Percentiles rank a stretch among this genome's conserved stretches.
phyloP scores from a whole-genome alignment of 2,113 vertebrate species.

The Oncorhynchus masou region DNA sequence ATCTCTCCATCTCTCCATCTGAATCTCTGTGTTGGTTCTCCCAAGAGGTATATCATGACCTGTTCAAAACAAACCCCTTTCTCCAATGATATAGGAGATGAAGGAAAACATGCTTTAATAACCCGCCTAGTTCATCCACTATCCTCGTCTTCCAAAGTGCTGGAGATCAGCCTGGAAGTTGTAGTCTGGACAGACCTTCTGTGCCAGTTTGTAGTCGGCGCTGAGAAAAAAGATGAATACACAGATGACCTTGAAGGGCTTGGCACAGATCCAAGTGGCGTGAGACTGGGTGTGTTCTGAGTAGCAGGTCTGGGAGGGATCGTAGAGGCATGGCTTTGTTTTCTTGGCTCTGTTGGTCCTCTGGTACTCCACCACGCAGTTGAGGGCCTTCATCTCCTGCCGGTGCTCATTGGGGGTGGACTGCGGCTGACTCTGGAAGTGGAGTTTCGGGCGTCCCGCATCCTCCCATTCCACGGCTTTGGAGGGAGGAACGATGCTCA shows the following conservation, averaged over 20 bases:
- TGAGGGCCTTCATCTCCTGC: conserved; percentile 64
- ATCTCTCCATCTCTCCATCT: neutral
- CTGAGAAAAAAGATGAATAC: conserved; percentile 78
- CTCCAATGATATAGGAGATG: too few species aligned
- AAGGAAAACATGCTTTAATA: neutral
- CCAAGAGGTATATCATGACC: too few species aligned
- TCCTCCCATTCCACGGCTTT: conserved; percentile 70
- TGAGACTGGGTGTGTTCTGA: conserved; percentile 77
- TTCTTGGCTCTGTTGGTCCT: conserved; percentile 76
- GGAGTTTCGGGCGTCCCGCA: conserved; percentile 41
- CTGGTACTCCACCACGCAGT: conserved; percentile 76
- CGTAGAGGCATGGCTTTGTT: conserved; percentile 74
- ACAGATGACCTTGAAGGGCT: conserved; percentile 79
- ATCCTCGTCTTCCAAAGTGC: conserved; percentile 57
- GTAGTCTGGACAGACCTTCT: conserved; percentile 78
- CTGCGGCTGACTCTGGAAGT: conserved; percentile 41
- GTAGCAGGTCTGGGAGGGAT: conserved; percentile 72
- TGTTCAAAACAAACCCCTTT: too few species aligned
- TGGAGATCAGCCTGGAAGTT: conserved; percentile 71
- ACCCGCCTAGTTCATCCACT: neutral
- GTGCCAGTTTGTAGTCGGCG: conserved; percentile 76
- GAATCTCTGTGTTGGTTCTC: too few species aligned
- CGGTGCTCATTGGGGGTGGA: conserved; percentile 51
- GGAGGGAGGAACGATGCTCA: conserved; percentile 76
- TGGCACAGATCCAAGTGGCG: conserved; percentile 77